phyloP scores from a whole-genome alignment of 2,888 invertebrate genomes.

The Oscheius onirici region DNA sequence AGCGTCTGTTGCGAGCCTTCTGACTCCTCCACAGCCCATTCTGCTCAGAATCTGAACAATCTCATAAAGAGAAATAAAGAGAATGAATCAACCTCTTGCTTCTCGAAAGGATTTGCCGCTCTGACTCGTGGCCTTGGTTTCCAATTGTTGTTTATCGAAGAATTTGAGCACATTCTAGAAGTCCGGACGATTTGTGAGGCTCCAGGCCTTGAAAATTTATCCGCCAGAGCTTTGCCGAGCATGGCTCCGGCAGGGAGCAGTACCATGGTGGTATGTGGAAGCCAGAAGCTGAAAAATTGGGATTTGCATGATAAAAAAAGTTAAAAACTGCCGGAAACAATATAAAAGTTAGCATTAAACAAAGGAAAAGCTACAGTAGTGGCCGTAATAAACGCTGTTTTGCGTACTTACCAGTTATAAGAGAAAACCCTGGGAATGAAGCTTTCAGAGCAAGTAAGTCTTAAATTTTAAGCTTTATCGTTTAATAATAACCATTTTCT shows the following conservation, averaged over 20 bases:
- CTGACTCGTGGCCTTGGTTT: background rate
- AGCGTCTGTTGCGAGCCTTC: constrained; percentile 27
- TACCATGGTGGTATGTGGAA: constrained; percentile 2
- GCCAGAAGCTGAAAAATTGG: background rate
- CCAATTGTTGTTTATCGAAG: background rate
- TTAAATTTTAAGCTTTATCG: background rate
- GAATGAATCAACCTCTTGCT: constrained; percentile 2
- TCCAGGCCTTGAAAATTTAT: constrained; percentile 18
- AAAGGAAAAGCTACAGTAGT: background rate
- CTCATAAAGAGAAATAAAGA: background rate
- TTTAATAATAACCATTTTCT: no score
- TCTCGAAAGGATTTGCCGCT: constrained; percentile 17
- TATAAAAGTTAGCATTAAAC: background rate
- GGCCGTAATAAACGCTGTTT: background rate
- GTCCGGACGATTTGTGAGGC: background rate
- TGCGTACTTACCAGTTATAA: background rate
- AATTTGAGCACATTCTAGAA: background rate
- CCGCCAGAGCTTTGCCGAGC: constrained; percentile 23
- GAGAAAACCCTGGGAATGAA: background rate
- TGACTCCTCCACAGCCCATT: constrained; percentile 36
- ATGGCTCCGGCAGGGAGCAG: constrained; percentile 22
- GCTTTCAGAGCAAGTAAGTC: background rate
- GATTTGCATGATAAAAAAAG: background rate
- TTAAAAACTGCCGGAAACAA: background rate
- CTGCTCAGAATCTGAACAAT: constrained; percentile 35